These are phyloP conservation scores for Furnarius figulus DNA, from an alignment of 2,113 vertebrate species.

Conservation along the genomic window DNA sequence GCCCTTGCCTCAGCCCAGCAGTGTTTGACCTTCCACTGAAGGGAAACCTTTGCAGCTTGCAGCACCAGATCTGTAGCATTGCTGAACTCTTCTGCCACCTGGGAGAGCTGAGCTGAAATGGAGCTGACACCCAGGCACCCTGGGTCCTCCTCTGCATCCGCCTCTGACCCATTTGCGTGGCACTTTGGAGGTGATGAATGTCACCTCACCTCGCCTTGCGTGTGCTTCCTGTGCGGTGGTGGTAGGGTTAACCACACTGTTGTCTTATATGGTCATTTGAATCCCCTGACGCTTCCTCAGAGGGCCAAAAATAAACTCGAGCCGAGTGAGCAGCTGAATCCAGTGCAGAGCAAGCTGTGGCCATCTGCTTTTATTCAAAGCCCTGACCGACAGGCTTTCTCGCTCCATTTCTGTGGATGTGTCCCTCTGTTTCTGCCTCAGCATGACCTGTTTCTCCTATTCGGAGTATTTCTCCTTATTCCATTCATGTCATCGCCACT, in stretches of 20 bases:
- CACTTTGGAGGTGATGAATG: slow-evolving; percentile 13
- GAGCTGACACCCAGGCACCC: background rate
- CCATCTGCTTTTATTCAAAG: slow-evolving; percentile 78
- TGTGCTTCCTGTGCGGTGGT: slow-evolving; percentile 55
- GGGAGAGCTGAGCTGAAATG: background rate
- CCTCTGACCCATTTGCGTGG: background rate
- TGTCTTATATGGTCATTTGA: slow-evolving; percentile 93
- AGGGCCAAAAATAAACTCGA: slow-evolving; percentile 90
- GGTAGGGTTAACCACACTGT: slow-evolving; percentile 77
- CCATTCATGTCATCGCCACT: slow-evolving; percentile 75
- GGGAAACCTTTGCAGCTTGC: background rate
- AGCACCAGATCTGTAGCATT: background rate
- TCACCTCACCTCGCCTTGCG: slow-evolving; percentile 64
- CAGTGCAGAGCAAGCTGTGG: slow-evolving; percentile 58
- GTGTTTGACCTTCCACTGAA: background rate
- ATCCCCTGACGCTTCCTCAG: slow-evolving; percentile 82
- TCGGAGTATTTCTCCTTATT: slow-evolving; percentile 91
- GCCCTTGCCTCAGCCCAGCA: background rate
- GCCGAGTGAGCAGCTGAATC: slow-evolving; percentile 84
- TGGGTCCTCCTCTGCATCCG: background rate
- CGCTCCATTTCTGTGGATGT: background rate
- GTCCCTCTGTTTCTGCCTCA: slow-evolving; percentile 34
- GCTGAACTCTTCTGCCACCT: background rate
- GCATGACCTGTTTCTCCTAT: slow-evolving; percentile 92
- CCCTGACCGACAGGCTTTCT: slow-evolving; percentile 32